Conservation (phyloP, 2,888 invertebrate genomes). For the Bibio marci region DNA sequence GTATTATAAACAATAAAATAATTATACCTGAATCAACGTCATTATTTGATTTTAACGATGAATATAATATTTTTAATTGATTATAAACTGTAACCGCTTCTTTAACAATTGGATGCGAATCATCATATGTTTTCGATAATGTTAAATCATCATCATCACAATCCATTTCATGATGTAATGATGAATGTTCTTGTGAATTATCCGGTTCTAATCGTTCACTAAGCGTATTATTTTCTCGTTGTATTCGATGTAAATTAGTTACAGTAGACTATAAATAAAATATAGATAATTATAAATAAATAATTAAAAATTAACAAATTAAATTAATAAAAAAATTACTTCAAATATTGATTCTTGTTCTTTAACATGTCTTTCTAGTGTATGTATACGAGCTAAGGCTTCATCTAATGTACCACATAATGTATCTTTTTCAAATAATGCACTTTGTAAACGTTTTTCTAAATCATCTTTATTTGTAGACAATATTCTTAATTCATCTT, state of each 20-base stretch:
- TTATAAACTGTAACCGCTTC: constrained; percentile 56
- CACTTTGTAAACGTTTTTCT: constrained; percentile 58
- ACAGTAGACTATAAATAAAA: constrained; percentile 33
- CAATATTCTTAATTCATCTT: constrained; percentile 72
- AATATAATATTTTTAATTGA: constrained; percentile 52
- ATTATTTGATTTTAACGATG: constrained; percentile 56
- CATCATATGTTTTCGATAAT: constrained; percentile 27
- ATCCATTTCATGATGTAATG: constrained; percentile 84
- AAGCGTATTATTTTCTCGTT: constrained; percentile 51
- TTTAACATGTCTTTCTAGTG: constrained; percentile 65
- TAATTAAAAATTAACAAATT: no score
- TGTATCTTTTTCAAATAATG: constrained; percentile 65
- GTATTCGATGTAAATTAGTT: constrained; percentile 52
- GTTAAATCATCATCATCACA: constrained; percentile 53
- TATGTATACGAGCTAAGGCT: constrained; percentile 71
- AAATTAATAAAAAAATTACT: constrained; percentile 13
- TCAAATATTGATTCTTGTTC: constrained; percentile 50
- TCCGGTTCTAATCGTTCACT: constrained; percentile 49
- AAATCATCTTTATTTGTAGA: constrained; percentile 70
- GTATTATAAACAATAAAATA: background rate
- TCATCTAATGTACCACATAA: constrained; percentile 70
- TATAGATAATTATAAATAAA: background rate
- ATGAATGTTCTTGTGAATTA: constrained; percentile 31
- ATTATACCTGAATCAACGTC: constrained; percentile 51
- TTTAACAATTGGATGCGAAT: constrained; percentile 37